Base-by-base conservation (phyloP, 2,113 vertebrate genomes). In the Bufo bufo region DNA sequence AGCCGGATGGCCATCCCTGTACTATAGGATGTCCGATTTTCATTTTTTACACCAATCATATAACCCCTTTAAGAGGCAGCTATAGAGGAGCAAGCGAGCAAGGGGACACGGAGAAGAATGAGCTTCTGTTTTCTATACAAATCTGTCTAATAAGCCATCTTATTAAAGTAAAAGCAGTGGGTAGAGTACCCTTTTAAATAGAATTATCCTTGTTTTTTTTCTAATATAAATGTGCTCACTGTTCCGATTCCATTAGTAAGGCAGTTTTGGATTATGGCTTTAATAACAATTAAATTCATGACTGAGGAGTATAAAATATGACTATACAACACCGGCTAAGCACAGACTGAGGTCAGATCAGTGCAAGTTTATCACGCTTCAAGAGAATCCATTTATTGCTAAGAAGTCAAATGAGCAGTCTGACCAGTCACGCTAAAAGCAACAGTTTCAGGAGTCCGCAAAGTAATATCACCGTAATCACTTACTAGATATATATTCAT, bases 231-330 rank as follows among this genome's bases (percentile, higher is more conserved):
- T 4, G 43, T 17, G 12, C 66, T 69, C 11, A 12, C n/a, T 8
- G 3, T 7, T 77, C 6, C 6, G 8, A 54, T n/a, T 50, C 77
- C 77, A 54, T 78, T 56, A 78, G 5, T 56, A 11, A 77, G 54
- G 50, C 19, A 23, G 50, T 75, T 11, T 20, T 82, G 33, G 43
- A 45, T 5, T 19, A 82, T 63, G 33, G 20, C 43, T 82, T 47
- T 47, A 47, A 82, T 59, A 61, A 17, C 10, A 3, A 33, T 45
- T 58, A 82, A 82, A 47, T 23, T 47, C 58, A 63, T 63, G 81
- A 82, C 61, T 82, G 47, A 65, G 10, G 4, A 13, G 33, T 63
- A 82, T 82, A 49, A 82, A 82, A 82, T 45, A 58, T 13, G 78
- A 23, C 78, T 4, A 14, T 54, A 58, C 16, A 12, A 65, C 7